Base-by-base conservation (phyloP, 2,113 vertebrate genomes). In the Jaculus jaculus region DNA sequence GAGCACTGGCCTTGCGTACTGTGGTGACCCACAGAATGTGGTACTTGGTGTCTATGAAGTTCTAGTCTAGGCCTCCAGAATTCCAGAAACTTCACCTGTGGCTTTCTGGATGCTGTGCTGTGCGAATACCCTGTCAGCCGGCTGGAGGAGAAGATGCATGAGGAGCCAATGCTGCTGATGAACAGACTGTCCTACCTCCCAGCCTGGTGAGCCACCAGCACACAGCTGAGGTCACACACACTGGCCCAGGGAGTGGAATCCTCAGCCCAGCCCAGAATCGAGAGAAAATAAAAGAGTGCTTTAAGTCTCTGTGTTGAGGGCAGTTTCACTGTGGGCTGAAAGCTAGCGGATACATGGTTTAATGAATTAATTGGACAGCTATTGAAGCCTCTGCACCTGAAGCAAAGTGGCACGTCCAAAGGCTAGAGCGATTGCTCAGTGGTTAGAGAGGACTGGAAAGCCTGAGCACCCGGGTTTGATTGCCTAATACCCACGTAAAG, bases 71-170 rank as follows among this genome's bases (percentile, higher is more conserved):
- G 66, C 51, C 68, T 65, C 24, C 2, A 28, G 2, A 20, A 47
- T 21, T 39, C 51, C 28, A 10, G 24, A 0, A 5, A 42, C 42
- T 60, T 72, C 93, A 47, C 30, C 51, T 30, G 10, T 37, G 18
- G 68, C 47, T 54, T 83, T 34, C 7, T 17, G 37, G 68, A 11
- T 4, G n/a, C 87, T n/a, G 24, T 37, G 42, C 37, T 0, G 0
- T 3, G 16, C 2, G 72, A 16, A 47, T 16, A 20, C 47, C 28
- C 0, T 0, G 39, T 34, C 28, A 5, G 30, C 13, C 34, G 66
- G n/a, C 32, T 20, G 54, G 54, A 61, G 34, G 42, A 4, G 0
- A 7, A 47, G n/a, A 1, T 1, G 2, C 30, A 79, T 0, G 0
- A 15, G 11, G 65, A 18, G 17, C 15, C 26, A 28, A 39, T 28